A percentile compares a stretch with the other conserved stretches of the same genome.
Evolutionary conservation across 2,797 vertebrate genomes (phyloP).

Genomic region (Cossypha dichroa): DNA sequence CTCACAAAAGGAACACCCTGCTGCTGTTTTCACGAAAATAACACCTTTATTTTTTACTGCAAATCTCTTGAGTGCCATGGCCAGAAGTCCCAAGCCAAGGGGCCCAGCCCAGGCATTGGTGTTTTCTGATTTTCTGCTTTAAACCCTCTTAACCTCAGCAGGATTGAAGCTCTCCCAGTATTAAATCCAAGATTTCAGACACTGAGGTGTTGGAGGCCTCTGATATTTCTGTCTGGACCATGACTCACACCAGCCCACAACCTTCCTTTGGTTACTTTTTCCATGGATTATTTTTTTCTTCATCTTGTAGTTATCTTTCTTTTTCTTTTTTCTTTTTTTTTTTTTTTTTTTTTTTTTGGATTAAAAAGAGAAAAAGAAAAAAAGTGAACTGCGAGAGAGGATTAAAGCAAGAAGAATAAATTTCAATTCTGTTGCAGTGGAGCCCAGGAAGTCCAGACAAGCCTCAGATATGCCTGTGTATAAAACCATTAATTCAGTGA

Average conservation of each 20-base stretch:
- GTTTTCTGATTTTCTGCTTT: background rate
- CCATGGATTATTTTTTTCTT: background rate
- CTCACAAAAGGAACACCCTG: background rate
- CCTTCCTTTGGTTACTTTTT: background rate
- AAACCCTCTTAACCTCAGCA: background rate
- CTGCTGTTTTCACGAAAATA: background rate
- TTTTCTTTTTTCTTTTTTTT: background rate
- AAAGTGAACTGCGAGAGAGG: accelerated
- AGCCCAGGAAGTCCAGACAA: background rate
- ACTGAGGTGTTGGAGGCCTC: background rate
- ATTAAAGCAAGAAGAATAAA: background rate
- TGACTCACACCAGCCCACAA: accelerated
- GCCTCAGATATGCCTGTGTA: accelerated
- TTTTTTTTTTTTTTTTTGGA: background rate
- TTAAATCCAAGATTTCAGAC: background rate
- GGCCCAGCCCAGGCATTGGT: background rate
- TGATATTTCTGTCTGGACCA: background rate
- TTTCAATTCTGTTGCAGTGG: accelerated
- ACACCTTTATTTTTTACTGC: accelerated
- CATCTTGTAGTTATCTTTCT: background rate
- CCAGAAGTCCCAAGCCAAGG: background rate
- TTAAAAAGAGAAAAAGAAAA: no score
- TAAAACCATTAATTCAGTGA: background rate
- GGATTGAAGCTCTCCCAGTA: background rate
- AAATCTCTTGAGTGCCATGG: accelerated